Percentiles rank a stretch among this genome's conserved stretches.
Evolutionary conservation across 2,888 invertebrate species (phyloP).

Genomic region (Brenthis daphne): DNA sequence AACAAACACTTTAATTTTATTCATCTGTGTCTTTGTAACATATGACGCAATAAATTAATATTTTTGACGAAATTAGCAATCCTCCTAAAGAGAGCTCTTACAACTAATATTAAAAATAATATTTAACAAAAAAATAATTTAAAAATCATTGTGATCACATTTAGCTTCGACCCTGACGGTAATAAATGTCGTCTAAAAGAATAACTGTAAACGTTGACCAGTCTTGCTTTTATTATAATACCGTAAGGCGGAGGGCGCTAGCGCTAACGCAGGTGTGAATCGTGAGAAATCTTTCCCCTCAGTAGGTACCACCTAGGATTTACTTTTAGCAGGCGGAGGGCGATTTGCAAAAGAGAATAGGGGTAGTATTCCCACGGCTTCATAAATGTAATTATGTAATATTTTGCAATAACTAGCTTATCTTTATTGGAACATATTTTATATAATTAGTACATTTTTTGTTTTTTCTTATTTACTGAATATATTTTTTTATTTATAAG

Average conservation of each 20-base stretch:
- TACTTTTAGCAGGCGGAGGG: conserved; percentile 50
- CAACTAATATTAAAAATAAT: no score
- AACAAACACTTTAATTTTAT: no score
- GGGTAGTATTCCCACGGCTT: conserved; percentile 44
- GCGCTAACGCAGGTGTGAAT: conserved; percentile 46
- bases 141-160: not conserved
- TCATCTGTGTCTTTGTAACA: no score
- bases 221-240: conserved; percentile 22
- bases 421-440: not conserved
- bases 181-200: conserved; percentile 16
- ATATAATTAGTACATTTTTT: no score
- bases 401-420: not conserved
- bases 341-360: conserved; percentile 44
- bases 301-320: conserved; percentile 40
- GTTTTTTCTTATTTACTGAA: no score
- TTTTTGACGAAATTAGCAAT: no score
- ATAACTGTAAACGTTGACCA: conserved; percentile 37
- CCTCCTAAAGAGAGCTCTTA: no score
- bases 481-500: no score
- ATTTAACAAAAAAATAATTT: no score
- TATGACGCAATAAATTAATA: no score
- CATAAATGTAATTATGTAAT: conserved; percentile 13
- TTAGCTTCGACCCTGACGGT: not conserved
- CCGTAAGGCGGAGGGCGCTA: conserved; percentile 44
- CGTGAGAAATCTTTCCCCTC: conserved; percentile 52